phyloP scores from a whole-genome alignment of 35 echinoderm and acorn worm species.

The Heliocidaris erythrogramma region DNA sequence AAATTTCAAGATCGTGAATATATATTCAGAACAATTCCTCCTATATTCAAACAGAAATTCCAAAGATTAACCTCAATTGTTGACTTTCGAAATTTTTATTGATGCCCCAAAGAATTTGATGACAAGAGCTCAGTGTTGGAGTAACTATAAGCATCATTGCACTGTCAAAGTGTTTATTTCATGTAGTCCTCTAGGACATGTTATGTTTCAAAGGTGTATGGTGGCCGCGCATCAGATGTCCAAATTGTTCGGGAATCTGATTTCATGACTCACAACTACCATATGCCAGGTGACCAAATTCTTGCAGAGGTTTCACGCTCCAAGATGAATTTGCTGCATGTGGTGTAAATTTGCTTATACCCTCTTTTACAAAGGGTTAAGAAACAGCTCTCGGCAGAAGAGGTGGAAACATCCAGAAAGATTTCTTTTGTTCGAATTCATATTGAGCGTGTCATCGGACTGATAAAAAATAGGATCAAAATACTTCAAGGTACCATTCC shows the following conservation, averaged over 20 bases:
- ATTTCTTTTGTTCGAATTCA: slow-evolving; percentile 59
- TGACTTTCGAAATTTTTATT: slow-evolving; percentile 58
- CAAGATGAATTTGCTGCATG: slow-evolving; percentile 61
- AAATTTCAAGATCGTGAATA: too few relatives aligned
- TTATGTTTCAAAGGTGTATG: slow-evolving; percentile 54
- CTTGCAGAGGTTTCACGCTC: slow-evolving; percentile 58
- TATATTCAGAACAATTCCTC: too few relatives aligned
- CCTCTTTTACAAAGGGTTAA: slow-evolving; percentile 25
- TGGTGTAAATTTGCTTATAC: slow-evolving; percentile 31
- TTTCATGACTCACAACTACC: slow-evolving; percentile 48
- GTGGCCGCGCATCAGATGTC: too few relatives aligned
- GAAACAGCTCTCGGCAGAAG: slow-evolving; percentile 17
- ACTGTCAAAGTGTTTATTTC: slow-evolving; percentile 60
- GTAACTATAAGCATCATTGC: slow-evolving; percentile 49
- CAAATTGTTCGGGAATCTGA: too few relatives aligned
- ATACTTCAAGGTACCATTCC: slow-evolving; percentile 50
- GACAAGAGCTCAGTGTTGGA: slow-evolving; percentile 44
- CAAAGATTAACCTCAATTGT: too few relatives aligned
- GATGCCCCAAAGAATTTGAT: slow-evolving; percentile 29
- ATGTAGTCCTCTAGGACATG: slow-evolving; percentile 44
- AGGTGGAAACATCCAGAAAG: slow-evolving; percentile 27
- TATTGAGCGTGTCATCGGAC: slow-evolving; percentile 56
- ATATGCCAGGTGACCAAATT: slow-evolving; percentile 64
- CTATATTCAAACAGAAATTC: too few relatives aligned
- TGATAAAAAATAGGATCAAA: slow-evolving; percentile 51